Evolutionary conservation across 2,113 vertebrate species (phyloP), one percentile per base, ranked within the genome.

Genomic region (Gobius niger): DNA sequence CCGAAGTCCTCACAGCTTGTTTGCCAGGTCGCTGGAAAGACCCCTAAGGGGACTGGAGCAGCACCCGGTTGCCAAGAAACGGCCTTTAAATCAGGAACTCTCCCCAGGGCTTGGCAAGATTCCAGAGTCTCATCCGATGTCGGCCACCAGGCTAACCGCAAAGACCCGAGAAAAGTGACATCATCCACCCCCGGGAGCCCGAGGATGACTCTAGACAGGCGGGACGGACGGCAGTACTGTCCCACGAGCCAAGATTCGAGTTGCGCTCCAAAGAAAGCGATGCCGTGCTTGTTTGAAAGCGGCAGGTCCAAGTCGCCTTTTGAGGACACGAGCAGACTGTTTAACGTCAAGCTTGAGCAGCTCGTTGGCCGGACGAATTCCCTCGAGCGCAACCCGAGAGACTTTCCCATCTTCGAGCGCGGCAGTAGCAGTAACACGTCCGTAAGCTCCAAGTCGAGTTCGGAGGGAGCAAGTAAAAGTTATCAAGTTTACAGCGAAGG

Each of bases 271-370:
- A 82, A 70, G 57, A 80, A 72, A 57, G 70, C 56, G 8, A 54
- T 71, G 50, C 88, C 73, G 42, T 78, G 82, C 68, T 59, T 79
- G 49, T 82, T 70, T 18, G 77, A 88, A 24, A 63, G 59, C 47
- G 60, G 70, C 34, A 79, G 90, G 78, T 61, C 71, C 12, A 95
- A 91, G 85, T 94, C 93, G 0, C 73, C 91, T 16, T 81, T 47
- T 14, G 85, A 87, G 0, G 93, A 94, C 65, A 95, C 92, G 68
- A 93, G 95, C 80, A 96, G 93, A 77, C 93, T 95, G 57, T 97
- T 97, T 84, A 96, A 91, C 63, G 93, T 94, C 80, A 98, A 96
- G 89, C 84, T 96, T 47, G 95, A 98, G 81, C 96, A 96, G 81
- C 88, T 98, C 0, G 91, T 93, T 63, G 92, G 91, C 80, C 93